Evolutionary conservation across 2,797 vertebrate species (phyloP).

Genomic region (Sciurus carolinensis): DNA sequence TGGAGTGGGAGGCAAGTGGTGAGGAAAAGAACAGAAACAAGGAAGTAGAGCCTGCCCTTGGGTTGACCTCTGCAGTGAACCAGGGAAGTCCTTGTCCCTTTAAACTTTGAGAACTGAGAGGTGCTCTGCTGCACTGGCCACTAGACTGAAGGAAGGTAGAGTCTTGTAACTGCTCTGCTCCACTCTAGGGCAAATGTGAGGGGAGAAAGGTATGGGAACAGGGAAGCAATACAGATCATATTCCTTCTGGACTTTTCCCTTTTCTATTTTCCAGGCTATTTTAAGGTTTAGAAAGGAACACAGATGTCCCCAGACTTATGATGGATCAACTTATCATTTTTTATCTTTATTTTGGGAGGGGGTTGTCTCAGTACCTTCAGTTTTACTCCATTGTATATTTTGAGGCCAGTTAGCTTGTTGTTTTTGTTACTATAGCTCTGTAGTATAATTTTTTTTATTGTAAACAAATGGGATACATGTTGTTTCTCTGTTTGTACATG

Average conservation of each 20-base stretch:
- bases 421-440: no score
- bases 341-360: no score
- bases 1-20: no score
- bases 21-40: neutral
- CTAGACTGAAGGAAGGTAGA: neutral
- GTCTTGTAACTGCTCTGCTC: neutral
- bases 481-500: no score
- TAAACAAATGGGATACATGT: no score
- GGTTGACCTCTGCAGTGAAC: no score
- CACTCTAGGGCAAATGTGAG: neutral
- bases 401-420: no score
- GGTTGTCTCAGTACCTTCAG: no score
- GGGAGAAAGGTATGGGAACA: neutral
- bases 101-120: neutral
- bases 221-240: neutral
- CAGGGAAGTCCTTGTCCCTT: neutral
- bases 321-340: neutral
- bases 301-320: neutral
- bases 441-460: no score
- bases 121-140: rapidly evolving
- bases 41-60: rapidly evolving
- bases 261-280: neutral
- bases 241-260: neutral
- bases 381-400: no score
- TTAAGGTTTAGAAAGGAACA: neutral